A percentile compares a stretch with the other conserved stretches of the same genome.
Evolutionary conservation across 2,888 invertebrate genomes (phyloP).

Genomic region (Epirrhoe tristata): DNA sequence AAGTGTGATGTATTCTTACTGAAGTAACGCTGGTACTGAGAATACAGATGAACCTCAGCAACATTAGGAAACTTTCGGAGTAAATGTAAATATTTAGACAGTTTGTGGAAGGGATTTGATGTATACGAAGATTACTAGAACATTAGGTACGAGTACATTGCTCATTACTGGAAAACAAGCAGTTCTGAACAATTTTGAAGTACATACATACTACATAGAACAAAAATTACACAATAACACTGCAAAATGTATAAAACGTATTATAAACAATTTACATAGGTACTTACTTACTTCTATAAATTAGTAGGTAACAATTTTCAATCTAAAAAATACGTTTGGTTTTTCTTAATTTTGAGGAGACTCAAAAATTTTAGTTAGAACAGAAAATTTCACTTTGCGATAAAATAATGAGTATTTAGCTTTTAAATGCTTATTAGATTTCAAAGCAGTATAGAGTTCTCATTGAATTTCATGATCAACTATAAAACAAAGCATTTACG

Average conservation of each 20-base stretch:
- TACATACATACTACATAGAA: neutral
- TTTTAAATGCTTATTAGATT: neutral
- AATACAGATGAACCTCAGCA: neutral
- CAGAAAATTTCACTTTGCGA: no score
- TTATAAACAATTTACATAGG: neutral
- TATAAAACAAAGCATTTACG: conserved; percentile 7
- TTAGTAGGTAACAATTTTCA: no score
- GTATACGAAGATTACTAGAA: conserved; percentile 21
- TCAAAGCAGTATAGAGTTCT: neutral
- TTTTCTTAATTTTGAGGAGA: neutral
- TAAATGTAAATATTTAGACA: conserved; percentile 37
- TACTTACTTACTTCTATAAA: no score
- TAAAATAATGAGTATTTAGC: no score
- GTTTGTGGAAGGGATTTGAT: conserved; percentile 25
- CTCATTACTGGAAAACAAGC: conserved; percentile 8
- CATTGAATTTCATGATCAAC: neutral
- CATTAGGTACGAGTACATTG: conserved; percentile 6
- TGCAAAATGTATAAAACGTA: neutral
- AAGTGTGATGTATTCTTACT: neutral
- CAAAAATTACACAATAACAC: neutral
- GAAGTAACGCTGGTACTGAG: neutral
- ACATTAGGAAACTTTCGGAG: conserved; percentile 24
- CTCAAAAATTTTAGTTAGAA: neutral
- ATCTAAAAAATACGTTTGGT: neutral
- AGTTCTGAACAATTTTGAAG: neutral